A percentile compares a stretch with the other conserved stretches of the same genome.
These are phyloP conservation scores for Hycleus phaleratus DNA, from an alignment of 1,140 invertebrate species.

Conservation along the genomic window DNA sequence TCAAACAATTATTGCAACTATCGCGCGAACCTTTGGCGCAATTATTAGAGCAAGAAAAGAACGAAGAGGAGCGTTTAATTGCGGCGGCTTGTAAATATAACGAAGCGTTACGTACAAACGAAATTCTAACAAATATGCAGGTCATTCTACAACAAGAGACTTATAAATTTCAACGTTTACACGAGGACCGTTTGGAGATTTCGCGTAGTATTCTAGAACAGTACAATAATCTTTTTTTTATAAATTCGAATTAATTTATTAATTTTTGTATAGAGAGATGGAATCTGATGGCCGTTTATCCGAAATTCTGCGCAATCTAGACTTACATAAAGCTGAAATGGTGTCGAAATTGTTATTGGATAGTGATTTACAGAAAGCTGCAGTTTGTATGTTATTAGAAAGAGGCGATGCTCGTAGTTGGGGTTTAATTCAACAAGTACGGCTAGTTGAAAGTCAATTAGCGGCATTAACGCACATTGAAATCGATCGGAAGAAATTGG, in stretches of 20 bases:
- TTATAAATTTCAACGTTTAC: slow-evolving; percentile 30
- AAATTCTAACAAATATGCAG: slow-evolving; percentile 58
- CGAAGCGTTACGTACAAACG: slow-evolving; percentile 39
- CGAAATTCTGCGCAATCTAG: slow-evolving; percentile 53
- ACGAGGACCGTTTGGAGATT: slow-evolving; percentile 29
- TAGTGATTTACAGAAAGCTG: slow-evolving; percentile 64
- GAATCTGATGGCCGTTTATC: slow-evolving; percentile 51
- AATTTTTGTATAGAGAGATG: slow-evolving; percentile 41
- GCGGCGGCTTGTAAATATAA: slow-evolving; percentile 30
- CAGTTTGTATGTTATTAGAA: slow-evolving; percentile 63
- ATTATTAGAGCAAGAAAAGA: slow-evolving; percentile 55
- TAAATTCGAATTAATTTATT: slow-evolving; percentile 12
- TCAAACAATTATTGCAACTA: slow-evolving; percentile 53
- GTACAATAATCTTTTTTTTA: slow-evolving; percentile 17
- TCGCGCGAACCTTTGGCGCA: slow-evolving; percentile 51
- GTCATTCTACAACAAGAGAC: slow-evolving; percentile 55
- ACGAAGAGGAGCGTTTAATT: slow-evolving; percentile 48
- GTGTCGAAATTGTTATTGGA: slow-evolving; percentile 54
- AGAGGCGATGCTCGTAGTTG: slow-evolving; percentile 65
- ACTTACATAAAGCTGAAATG: slow-evolving; percentile 50
- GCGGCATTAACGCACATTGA: slow-evolving; percentile 66
- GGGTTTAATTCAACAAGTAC: slow-evolving; percentile 70
- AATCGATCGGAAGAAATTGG: slow-evolving; percentile 59
- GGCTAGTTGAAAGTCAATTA: slow-evolving; percentile 66
- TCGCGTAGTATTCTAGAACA: slow-evolving; percentile 35